These are phyloP conservation scores for Aurelia coerulea DNA, from an alignment of 30 jellyfish, hydroid and myxozoan genomes.

Conservation along the genomic window DNA sequence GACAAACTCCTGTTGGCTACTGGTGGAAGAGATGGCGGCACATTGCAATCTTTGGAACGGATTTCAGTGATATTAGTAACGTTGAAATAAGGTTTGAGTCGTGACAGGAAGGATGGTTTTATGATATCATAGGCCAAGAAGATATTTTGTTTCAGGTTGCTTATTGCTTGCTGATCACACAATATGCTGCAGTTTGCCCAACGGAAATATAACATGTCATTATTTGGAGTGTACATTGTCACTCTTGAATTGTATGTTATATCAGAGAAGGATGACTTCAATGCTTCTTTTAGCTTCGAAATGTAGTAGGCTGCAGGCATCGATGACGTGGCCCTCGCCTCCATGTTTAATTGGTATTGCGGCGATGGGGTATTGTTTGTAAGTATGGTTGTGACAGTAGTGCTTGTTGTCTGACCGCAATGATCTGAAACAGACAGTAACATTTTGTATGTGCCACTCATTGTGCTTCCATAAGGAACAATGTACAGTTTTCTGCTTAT, in stretches of 20 bases:
- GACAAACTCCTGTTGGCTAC: constrained; percentile 44
- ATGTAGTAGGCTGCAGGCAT: constrained; percentile 26
- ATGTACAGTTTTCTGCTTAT: constrained; percentile 37
- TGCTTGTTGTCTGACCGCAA: constrained; percentile 70
- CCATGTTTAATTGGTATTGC: constrained; percentile 14
- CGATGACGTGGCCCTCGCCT: constrained; percentile 7
- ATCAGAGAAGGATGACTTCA: constrained; percentile 22
- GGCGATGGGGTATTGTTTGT: constrained; percentile 7
- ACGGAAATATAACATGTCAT: not conserved
- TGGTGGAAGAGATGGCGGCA: constrained; percentile 63
- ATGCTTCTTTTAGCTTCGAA: constrained; percentile 44
- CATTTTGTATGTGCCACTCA: constrained; percentile 56
- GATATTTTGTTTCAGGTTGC: constrained; percentile 6
- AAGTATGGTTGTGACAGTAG: constrained; percentile 33
- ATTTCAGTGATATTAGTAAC: constrained; percentile 28
- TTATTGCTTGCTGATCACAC: constrained; percentile 51
- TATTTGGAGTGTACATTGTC: not conserved
- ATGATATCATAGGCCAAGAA: constrained; percentile 40
- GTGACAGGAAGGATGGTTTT: constrained; percentile 28
- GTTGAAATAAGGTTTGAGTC: constrained; percentile 30
- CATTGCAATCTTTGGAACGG: constrained; percentile 39
- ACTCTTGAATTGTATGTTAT: not conserved
- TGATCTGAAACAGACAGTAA: constrained; percentile 59
- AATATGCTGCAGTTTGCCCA: constrained; percentile 42
- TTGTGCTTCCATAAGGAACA: constrained; percentile 55